phyloP scores from a whole-genome alignment of 2,797 vertebrate genomes.

The Darevskia mixta region DNA sequence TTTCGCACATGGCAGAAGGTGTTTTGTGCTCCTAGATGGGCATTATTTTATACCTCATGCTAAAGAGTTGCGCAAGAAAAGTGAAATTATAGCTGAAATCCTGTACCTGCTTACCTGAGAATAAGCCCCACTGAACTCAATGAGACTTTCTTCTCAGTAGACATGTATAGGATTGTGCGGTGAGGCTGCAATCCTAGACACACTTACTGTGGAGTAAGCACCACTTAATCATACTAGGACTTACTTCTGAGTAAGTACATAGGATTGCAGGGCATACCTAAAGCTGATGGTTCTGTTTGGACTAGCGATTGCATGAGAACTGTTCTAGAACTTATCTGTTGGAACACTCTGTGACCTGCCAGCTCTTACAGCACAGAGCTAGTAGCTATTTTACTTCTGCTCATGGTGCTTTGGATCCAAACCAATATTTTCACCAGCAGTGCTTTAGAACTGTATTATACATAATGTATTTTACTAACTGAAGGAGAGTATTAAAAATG shows the following conservation, averaged over 20 bases:
- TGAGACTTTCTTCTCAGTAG: not conserved
- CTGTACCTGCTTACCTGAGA: not conserved
- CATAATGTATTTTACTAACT: not conserved
- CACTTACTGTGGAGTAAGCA: not conserved
- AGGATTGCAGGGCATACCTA: not conserved
- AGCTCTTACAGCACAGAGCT: not conserved
- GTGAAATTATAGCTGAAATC: not conserved
- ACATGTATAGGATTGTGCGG: not conserved
- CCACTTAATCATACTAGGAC: not conserved
- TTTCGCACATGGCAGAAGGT: not conserved
- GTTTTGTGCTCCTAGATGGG: not conserved
- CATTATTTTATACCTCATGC: not conserved
- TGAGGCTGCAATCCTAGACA: not conserved
- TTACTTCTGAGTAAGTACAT: not conserved
- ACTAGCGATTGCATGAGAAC: not conserved
- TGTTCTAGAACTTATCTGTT: not conserved
- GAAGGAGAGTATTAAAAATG: not conserved
- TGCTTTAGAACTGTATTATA: constrained; percentile 30
- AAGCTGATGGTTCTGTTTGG: not conserved
- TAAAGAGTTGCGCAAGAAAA: not conserved
- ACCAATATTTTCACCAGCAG: constrained; percentile 42
- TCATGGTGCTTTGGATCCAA: constrained; percentile 26
- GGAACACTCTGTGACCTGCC: not conserved
- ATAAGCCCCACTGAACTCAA: not conserved
- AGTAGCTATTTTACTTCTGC: not conserved